These are phyloP conservation scores for Ctenochaetus hawaiiensis DNA, from an alignment of 2,797 vertebrate species.

Conservation along the genomic window DNA sequence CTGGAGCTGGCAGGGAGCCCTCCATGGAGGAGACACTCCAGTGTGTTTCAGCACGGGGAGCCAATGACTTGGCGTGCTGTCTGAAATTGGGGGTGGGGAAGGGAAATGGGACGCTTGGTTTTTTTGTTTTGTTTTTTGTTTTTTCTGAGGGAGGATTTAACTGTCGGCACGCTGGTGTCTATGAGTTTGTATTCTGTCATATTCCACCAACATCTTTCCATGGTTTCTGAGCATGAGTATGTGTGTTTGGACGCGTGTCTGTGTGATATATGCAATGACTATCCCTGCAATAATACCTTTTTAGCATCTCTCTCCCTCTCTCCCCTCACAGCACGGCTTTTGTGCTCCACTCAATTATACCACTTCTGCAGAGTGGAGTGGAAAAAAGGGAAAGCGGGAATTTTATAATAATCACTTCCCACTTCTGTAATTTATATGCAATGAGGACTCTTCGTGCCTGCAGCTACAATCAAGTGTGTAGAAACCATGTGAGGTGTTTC, in stretches of 20 bases:
- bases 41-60: constrained; percentile 68
- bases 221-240: constrained; percentile 33
- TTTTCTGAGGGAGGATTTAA: constrained; percentile 38
- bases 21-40: constrained; percentile 74
- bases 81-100: constrained; percentile 59
- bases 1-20: constrained; percentile 82
- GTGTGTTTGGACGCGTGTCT: constrained; percentile 28
- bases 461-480: constrained; percentile 73
- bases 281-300: constrained; percentile 60
- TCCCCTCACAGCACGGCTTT: constrained; percentile 76
- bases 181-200: constrained; percentile 53
- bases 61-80: constrained; percentile 69
- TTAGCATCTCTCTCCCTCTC: constrained; percentile 59
- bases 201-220: constrained; percentile 55
- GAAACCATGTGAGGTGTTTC: constrained; percentile 73
- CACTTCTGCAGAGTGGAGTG: constrained; percentile 76
- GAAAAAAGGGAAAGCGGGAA: constrained; percentile 79
- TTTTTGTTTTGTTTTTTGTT: constrained; percentile 50
- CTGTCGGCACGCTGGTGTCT: constrained; percentile 52
- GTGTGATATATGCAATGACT: constrained; percentile 35
- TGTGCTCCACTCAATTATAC: constrained; percentile 89
- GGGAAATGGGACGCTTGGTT: constrained; percentile 57
- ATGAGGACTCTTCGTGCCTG: constrained; percentile 80
- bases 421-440: constrained; percentile 86
- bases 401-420: constrained; percentile 85